Evolutionary conservation across 2,113 vertebrate genomes (phyloP), one percentile per base, ranked within the genome.

Genomic region (Chaenocephalus aceratus): DNA sequence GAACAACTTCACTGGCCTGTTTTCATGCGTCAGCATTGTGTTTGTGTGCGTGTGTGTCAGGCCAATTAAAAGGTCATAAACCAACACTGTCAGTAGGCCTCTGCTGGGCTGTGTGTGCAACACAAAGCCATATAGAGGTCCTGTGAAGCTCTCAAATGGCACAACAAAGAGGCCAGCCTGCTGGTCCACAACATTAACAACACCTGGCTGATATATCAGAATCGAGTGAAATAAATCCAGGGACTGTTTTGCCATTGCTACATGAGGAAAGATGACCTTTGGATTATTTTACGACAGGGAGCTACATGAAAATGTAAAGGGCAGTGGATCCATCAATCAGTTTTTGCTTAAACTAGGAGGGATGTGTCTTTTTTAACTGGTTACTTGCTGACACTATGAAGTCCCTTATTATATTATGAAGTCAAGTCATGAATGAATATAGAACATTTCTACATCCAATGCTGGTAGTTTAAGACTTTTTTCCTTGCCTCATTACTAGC

Each of bases 71-170:
- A 49, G 41, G 36, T 64, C 72, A 72, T 77, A 78, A 84, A 81
- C 34, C 2, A 57, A 48, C 78, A 72, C 14, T 14, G 63, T 59
- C 73, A 79, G 57, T 51, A 63, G 81, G 72, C 76, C 83, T 45
- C 73, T 21, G 4, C 61, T 62, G 49, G 34, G 58, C 63, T 70
- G 60, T 70, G 69, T 46, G 49, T 58, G 57, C 59, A 79, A 72
- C 59, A 88, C 85, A 89, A 90, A 90, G 85, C 80, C 80, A 79
- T 48, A 60, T 8, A 45, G 72, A 10, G 21, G 76, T 90, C 87
- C 88, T 70, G 74, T 86, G 82, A 84, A 60, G 62, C 79, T 75
- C 75, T 86, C 74, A 78, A 68, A 86, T 79, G 82, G 75, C 44
- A 72, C 80, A 87, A 88, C 87, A 91, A 87, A 77, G 56, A 74